Evolutionary conservation across 2,797 vertebrate species (phyloP), one percentile per base, ranked within the genome.

Genomic region (Phalloptychus januarius): DNA sequence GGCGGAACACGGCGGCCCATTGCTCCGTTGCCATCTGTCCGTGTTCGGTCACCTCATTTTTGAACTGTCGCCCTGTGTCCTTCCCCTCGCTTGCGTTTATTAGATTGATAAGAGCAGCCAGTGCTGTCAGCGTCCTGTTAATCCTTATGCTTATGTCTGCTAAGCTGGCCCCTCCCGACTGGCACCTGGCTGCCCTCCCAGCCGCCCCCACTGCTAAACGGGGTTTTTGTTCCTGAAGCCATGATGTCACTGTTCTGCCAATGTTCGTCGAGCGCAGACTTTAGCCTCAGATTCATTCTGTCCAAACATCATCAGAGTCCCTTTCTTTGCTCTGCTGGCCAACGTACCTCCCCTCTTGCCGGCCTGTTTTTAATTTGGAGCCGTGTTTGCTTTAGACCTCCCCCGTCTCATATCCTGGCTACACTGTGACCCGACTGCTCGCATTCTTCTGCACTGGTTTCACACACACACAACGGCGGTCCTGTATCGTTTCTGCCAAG

Each of bases 281-380:
- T 83, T 71, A 75, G 76, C 80, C 79, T 78, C 25, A 77, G 15
- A 75, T 54, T 80, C 65, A 54, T 71, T 77, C 31, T 77, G 13
- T 73, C 56, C 52, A 85, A 77, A 89, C 65, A 75, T 61, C 56
- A 2, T 63, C 50, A 61, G 67, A 75, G 52, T 73, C 67, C 38
- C 58, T 77, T 69, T 56, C 20, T 52, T 38, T 61, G 23, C 74
- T 61, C 7, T 61, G 56, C 28, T 61, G 56, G 28, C 58, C 58
- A 31, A 11, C 18, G 28, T 2, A 28, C 80, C 46, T 67, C 20
- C 56, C 73, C 23, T 5, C 65, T 74, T 77, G 71, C 74, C 88
- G 91, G 93, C 74, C 90, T 92, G 93, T 80, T 93, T 94, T 95
- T 90, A 91, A 93, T 95, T 95, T 92, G 78, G 71, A 77, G 77